Base-by-base conservation (phyloP, 2,113 vertebrate species). In the Tonatia bakeri region DNA sequence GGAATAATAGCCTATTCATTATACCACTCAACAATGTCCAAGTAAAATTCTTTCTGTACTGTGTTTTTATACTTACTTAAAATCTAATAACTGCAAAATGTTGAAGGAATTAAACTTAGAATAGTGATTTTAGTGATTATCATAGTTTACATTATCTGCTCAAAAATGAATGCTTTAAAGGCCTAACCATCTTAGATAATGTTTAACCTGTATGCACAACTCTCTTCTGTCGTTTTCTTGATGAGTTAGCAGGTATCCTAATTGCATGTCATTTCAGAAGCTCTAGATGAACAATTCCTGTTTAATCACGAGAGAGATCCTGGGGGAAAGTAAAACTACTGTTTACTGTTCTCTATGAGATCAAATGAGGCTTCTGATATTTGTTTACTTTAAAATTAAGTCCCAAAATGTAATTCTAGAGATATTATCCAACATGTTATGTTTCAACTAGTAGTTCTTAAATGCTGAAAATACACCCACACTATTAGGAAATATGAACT, bases 331-430 rank as follows among this genome's bases (percentile, higher is more conserved):
- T 26, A 91, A 47, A 85, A 77, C 4, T 94, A 91, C 24, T 90
- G 5, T 95, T 96, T 95, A 84, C 36, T 79, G 4, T 88, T 92
- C 15, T 94, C 52, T 36, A 7, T 54, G 31, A 73, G 28, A 88
- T 90, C 72, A 96, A 90, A 92, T 92, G 73, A 96, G 47, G 13
- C 14, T 19, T 43, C 45, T 45, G 38, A 65, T 94, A 67, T 81
- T 81, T 92, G 31, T 91, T 95, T 89, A 72, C 80, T 95, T 96
- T 77, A 38, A 82, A 96, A 76, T 43, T 50, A 91, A 82, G 50
- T 90, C 40, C 43, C 40, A 89, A 97, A 91, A 54, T 82, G 4
- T 33, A 86, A 64, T 73, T 83, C 38, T 95, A 94, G 43, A 91
- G 54, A 56, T 31, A 65, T 1, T 22, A 43, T 28, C 16, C 28